Evolutionary conservation across 2,888 invertebrate genomes (phyloP).

Genomic region (Girardia tigrina): DNA sequence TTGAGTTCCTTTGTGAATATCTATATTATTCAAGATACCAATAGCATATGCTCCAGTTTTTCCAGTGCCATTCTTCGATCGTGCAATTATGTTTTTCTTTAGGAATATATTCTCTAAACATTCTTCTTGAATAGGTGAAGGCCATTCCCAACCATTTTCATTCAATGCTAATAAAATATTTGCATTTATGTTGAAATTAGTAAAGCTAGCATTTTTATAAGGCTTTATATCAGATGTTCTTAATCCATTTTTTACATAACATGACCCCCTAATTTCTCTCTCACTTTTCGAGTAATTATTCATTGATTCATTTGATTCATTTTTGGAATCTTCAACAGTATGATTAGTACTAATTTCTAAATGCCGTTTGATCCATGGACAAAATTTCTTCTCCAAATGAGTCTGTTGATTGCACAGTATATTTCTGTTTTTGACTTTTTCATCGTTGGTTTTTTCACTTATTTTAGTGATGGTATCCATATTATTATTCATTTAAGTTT

Average conservation of each 20-base stretch:
- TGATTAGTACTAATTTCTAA: too few relatives aligned
- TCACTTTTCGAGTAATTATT: neutral
- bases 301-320: neutral
- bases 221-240: neutral
- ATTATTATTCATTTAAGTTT: too few relatives aligned
- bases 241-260: neutral
- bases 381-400: too few relatives aligned
- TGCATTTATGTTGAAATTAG: neutral
- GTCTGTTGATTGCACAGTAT: too few relatives aligned
- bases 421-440: too few relatives aligned
- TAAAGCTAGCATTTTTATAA: neutral
- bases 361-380: neutral
- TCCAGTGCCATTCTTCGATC: slow-evolving; percentile 94
- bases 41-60: slow-evolving; percentile 99
- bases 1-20: slow-evolving; percentile 77
- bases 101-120: slow-evolving; percentile 93
- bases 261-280: neutral
- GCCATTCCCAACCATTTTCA: slow-evolving; percentile 97
- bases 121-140: slow-evolving; percentile 84
- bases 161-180: slow-evolving; percentile 49
- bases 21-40: slow-evolving; percentile 80
- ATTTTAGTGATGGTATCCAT: too few relatives aligned
- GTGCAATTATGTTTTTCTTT: slow-evolving; percentile 86
- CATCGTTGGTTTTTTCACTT: too few relatives aligned
- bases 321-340: too few relatives aligned